Base-by-base conservation (phyloP, 2,888 invertebrate genomes). In the Deilephila porcellus region DNA sequence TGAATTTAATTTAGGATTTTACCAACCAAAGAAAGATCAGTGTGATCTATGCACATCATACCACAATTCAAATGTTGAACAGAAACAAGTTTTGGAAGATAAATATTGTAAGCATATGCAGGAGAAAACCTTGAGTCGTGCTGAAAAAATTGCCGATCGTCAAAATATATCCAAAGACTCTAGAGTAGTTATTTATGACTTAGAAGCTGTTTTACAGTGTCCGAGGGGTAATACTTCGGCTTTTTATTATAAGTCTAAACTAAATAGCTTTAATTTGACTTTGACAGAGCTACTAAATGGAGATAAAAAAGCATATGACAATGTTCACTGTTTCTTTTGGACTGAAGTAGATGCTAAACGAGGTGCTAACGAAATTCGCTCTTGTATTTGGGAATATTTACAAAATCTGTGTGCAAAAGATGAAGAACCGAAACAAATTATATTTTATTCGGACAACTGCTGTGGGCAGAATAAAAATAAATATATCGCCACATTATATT, bases 231-330 rank as follows among this genome's bases (percentile, higher is more conserved):
- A 77, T 45, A 76, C 75, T 25, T 77, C 76, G 25, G 64, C 75
- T 7, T 82, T 82, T 74, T 83, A 79, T 75, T 83, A 81, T 73
- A 81, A 37, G 37, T 78, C 76, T 56, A 76, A 84, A 77, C 60
- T 79, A 29, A 80, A 79, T 73, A 72, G 75, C 62, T 76, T 76
- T 70, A 81, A 82, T 75, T 83, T 86, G 62, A 85, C 83, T 72
- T 73, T 84, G 34, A 81, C 82, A 70, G 81, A 75, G 60, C 67
- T 76, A 25, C 37, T 52, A 53, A 62, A 72, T n/a, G 70, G 71
- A 59, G 71, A 76, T 67, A 37, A 37, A 37, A 37, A 37, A 6
- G 37, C 37, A 37, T 37, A 37, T 37, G 37, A 37, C 37, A 37
- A 37, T 37, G 72, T 60, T 32, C 60, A 62, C 62, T 74, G 70